Evolutionary conservation across 2,113 vertebrate genomes (phyloP).

Genomic region (Hippoglossus stenolepis): DNA sequence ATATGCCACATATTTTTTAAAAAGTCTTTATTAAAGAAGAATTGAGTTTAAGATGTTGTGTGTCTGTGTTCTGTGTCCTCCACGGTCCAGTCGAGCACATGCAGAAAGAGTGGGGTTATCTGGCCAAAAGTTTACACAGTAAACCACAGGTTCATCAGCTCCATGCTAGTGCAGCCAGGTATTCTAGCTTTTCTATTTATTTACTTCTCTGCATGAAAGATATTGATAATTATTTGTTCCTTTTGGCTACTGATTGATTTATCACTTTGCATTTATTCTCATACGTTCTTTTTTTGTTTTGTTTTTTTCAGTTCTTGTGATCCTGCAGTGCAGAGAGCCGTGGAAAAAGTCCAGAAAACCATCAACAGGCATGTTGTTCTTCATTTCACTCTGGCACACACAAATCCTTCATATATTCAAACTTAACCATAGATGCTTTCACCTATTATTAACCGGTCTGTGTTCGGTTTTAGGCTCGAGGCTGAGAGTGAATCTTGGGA

Average conservation of each 20-base stretch:
- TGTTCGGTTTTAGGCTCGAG: slow-evolving; percentile 75
- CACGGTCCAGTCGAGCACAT: slow-evolving; percentile 69
- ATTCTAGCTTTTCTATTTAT: slow-evolving; percentile 5
- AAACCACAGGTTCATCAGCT: slow-evolving; percentile 28
- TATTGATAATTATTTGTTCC: not conserved
- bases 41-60: not conserved
- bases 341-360: slow-evolving; percentile 65
- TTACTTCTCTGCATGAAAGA: not conserved
- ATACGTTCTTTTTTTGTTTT: slow-evolving; percentile 2
- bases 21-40: not conserved
- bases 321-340: slow-evolving; percentile 58
- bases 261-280: not conserved
- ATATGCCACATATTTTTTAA: not conserved
- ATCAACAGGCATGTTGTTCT: slow-evolving; percentile 70
- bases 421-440: not conserved
- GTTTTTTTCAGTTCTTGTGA: slow-evolving; percentile 56
- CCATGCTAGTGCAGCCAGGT: slow-evolving; percentile 62
- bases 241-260: not conserved
- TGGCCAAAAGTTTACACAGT: slow-evolving; percentile 59
- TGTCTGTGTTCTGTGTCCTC: not conserved
- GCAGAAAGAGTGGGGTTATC: slow-evolving; percentile 65
- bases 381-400: not conserved
- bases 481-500: slow-evolving; percentile 81
- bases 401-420: not conserved
- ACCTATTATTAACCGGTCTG: not conserved